Conservation (phyloP, 2,888 invertebrate genomes). For the Lithodes maja region DNA sequence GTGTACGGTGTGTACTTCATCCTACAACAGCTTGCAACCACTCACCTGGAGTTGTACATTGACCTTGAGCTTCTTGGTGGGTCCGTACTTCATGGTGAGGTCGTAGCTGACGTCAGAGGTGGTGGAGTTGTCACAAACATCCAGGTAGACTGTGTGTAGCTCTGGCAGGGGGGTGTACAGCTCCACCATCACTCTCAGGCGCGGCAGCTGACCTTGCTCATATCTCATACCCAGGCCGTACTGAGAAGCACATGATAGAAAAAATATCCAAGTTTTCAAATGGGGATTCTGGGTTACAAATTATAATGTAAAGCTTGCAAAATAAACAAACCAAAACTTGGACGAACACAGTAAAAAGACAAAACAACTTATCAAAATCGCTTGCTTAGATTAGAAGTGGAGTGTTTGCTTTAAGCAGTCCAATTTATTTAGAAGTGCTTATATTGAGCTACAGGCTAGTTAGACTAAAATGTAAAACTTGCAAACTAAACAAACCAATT, state of each 20-base stretch:
- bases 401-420: too few species aligned
- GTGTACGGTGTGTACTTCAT: background rate
- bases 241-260: slow-evolving; percentile 13
- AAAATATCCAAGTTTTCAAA: too few species aligned
- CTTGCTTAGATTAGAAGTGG: too few species aligned
- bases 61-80: slow-evolving; percentile 50
- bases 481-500: too few species aligned
- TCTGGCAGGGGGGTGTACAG: slow-evolving; percentile 64
- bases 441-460: too few species aligned
- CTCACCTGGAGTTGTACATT: slow-evolving; percentile 57
- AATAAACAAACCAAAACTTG: too few species aligned
- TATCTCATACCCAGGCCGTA: slow-evolving; percentile 66
- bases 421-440: too few species aligned
- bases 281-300: too few species aligned
- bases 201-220: slow-evolving; percentile 63
- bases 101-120: slow-evolving; percentile 45
- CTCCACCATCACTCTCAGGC: slow-evolving; percentile 63
- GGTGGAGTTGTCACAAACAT: slow-evolving; percentile 63
- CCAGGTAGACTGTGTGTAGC: slow-evolving; percentile 61
- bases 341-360: too few species aligned
- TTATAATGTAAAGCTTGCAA: too few species aligned
- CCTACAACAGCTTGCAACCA: background rate
- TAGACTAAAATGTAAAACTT: too few species aligned
- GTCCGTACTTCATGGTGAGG: slow-evolving; percentile 63
- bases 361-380: too few species aligned